Evolutionary conservation across 2,888 invertebrate species (phyloP), one percentile per base, ranked within the genome.

Genomic region (Dugesia japonica): DNA sequence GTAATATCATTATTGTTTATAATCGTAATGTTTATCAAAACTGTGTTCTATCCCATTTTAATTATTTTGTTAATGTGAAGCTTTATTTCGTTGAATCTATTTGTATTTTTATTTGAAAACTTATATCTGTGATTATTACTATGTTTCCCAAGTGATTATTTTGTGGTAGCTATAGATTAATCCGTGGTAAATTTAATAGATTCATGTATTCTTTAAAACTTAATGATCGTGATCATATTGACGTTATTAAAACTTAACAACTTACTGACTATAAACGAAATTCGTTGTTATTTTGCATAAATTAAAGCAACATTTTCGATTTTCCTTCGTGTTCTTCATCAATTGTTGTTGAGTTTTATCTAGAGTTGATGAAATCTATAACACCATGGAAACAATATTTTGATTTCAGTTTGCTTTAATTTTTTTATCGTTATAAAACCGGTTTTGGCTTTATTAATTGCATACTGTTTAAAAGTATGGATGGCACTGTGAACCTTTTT

Each of bases 391-490:
- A 56, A 56, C 20, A 4, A 56, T 20, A n/a, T 56, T 56, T 56
- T 56, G 56, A 56, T 56, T 56, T 56, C 56, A 56, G 56, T 56
- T 56, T 56, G 56, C 56, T 56, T 56, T 56, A 56, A 56, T 56
- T 56, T 56, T 56, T 56, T 13, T 56, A 17, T 13, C 17, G 38
- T 56, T 13, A 13, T 13, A 56, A 56, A 56, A 56, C 56, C 56
- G 56, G 56, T 56, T 56, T 56, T 56, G 56, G 56, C 56, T 56
- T 56, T 56, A 56, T 56, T 56, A 56, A 9, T 56, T 13, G 17
- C 23, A 20, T 56, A 56, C n/a, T 23, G 17, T 4, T 56, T 4
- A 56, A 31, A 9, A 7, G n/a, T 38, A 13, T 17, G 17, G 17
- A 38, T 9, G 17, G 23, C n/a, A 56, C 56, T 56, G 56, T 13